Evolutionary conservation across 2,888 invertebrate species (phyloP).

Genomic region (Agriopis leucophaearia): DNA sequence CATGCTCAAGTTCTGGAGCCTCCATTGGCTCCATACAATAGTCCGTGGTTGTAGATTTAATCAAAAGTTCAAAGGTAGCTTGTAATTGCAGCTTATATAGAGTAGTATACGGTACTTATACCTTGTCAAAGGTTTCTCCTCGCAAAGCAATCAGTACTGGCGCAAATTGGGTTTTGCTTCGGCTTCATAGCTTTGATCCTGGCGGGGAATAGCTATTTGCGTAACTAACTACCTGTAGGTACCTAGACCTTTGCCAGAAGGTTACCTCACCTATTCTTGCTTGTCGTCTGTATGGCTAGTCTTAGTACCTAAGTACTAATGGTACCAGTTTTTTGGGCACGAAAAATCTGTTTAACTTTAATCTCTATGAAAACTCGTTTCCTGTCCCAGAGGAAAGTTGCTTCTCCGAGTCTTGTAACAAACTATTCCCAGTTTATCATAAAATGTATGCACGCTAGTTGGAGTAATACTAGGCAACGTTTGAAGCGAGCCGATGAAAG

Average conservation of each 20-base stretch:
- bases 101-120: background rate
- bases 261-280: background rate
- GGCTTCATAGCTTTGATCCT: conserved; percentile 5
- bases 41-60: no score
- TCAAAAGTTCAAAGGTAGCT: no score
- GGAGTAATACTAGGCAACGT: background rate
- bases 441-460: no score
- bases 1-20: no score
- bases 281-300: background rate
- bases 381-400: background rate
- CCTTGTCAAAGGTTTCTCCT: background rate
- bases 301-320: background rate
- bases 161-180: background rate
- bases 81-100: no score
- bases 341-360: no score
- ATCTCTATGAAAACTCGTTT: no score
- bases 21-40: no score
- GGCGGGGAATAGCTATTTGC: background rate
- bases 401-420: background rate
- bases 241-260: background rate
- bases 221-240: background rate
- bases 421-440: no score
- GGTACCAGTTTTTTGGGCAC: no score
- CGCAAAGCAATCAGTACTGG: conserved; percentile 5
- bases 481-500: conserved; percentile 10